Percentiles rank a stretch among this genome's conserved stretches.
Conservation (phyloP, 2,888 invertebrate genomes). For the Netelia melanura region DNA sequence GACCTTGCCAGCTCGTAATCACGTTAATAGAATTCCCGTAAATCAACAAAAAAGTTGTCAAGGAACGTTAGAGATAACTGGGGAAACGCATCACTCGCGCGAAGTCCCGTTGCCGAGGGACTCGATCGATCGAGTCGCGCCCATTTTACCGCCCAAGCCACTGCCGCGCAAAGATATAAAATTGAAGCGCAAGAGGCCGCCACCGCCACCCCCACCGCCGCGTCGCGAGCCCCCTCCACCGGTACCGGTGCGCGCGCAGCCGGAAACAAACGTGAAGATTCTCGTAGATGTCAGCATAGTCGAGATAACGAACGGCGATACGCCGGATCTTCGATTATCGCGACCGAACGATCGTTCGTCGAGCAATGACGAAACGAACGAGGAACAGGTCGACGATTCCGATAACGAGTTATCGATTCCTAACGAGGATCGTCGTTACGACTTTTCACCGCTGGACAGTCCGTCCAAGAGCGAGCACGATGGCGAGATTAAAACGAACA, state of each 20-base stretch:
- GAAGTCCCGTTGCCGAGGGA: conserved; percentile 50
- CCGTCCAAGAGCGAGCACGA: conserved; percentile 21
- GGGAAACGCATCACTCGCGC: conserved; percentile 21
- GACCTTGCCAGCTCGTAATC: conserved; percentile 77
- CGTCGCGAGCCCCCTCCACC: conserved; percentile 74
- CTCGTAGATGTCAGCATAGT: conserved; percentile 37
- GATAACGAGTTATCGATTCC: conserved; percentile 41
- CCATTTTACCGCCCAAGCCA: conserved; percentile 83
- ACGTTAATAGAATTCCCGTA: conserved; percentile 79
- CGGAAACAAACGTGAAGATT: conserved; percentile 1
- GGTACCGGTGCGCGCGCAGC: conserved; percentile 64
- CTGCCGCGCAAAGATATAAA: conserved; percentile 82
- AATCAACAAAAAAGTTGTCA: conserved; percentile 71
- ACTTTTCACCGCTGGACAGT: conserved; percentile 18
- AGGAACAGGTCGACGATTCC: conserved; percentile 11
- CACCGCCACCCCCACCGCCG: conserved; percentile 83
- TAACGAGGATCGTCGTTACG: conserved; percentile 27
- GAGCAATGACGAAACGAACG: conserved; percentile 20
- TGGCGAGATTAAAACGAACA: conserved; percentile 72
- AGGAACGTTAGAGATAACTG: conserved; percentile 19
- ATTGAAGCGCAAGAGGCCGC: conserved; percentile 81
- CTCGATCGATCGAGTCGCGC: conserved; percentile 64
- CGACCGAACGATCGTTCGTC: conserved; percentile 30
- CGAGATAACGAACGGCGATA: conserved; percentile 45
- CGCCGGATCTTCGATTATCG: conserved; percentile 41